Percentiles rank a stretch among this genome's conserved stretches.
Conservation (phyloP, 2,888 invertebrate species). For the Electrophaes corylata region DNA sequence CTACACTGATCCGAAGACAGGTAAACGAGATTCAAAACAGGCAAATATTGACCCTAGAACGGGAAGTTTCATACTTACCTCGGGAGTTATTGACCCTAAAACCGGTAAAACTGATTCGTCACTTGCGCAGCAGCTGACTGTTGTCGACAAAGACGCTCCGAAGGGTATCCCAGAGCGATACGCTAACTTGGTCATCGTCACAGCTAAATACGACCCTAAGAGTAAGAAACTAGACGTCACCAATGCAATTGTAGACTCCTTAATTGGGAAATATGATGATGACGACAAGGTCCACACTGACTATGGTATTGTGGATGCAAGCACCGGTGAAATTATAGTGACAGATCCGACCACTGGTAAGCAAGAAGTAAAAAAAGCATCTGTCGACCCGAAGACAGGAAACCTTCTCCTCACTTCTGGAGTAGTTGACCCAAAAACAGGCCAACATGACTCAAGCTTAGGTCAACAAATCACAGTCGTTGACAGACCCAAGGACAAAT, state of each 20-base stretch:
- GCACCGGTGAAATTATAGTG: constrained; percentile 83
- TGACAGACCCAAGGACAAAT: constrained; percentile 72
- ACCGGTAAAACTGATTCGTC: constrained; percentile 87
- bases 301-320: constrained; percentile 83
- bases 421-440: constrained; percentile 83
- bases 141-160: constrained; percentile 75
- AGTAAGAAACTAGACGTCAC: constrained; percentile 77
- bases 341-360: constrained; percentile 86
- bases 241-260: constrained; percentile 74
- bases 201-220: constrained; percentile 85
- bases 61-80: constrained; percentile 84
- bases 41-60: constrained; percentile 81
- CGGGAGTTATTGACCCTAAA: constrained; percentile 85
- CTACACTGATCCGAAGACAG: constrained; percentile 85
- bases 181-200: constrained; percentile 79
- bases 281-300: constrained; percentile 85
- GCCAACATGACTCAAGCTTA: constrained; percentile 80
- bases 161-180: constrained; percentile 77
- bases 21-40: constrained; percentile 85
- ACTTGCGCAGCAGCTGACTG: constrained; percentile 82
- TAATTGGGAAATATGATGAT: constrained; percentile 66
- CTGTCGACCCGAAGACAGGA: constrained; percentile 86
- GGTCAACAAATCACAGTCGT: constrained; percentile 82
- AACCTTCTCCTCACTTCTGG: constrained; percentile 83
- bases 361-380: constrained; percentile 85